Evolutionary conservation across 1,140 invertebrate species (phyloP).

Genomic region (Caenorhabditis inopinata): DNA sequence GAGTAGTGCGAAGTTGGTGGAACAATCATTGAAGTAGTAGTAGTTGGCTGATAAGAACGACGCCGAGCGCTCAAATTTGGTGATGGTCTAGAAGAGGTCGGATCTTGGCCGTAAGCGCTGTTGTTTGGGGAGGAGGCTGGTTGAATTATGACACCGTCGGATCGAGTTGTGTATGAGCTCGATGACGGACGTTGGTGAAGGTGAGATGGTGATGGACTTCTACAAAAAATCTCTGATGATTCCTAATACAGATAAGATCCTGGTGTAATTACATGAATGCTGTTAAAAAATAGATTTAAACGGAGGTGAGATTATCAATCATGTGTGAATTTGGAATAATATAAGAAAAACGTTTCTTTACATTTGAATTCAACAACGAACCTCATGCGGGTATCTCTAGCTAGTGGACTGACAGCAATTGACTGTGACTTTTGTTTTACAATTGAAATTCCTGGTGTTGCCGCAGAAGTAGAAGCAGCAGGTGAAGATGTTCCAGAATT

Average conservation of each 20-base stretch:
- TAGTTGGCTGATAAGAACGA: neutral
- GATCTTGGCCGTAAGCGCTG: slow-evolving; percentile 7
- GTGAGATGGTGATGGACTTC: slow-evolving; percentile 26
- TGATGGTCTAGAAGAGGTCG: neutral
- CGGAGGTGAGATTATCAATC: too few relatives aligned
- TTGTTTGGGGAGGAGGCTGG: slow-evolving; percentile 4
- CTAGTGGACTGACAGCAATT: neutral
- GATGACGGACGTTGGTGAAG: neutral
- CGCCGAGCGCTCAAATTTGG: slow-evolving; percentile 1
- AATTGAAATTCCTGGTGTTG: neutral
- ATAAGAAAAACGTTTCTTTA: too few relatives aligned
- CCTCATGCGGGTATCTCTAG: slow-evolving; percentile 9
- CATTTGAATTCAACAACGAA: neutral
- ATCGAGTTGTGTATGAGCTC: neutral
- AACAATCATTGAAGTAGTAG: neutral
- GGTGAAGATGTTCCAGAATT: slow-evolving; percentile 3
- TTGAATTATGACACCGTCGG: neutral
- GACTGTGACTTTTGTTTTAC: slow-evolving; percentile 16
- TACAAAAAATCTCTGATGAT: neutral
- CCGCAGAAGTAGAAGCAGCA: neutral
- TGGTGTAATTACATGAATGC: too few relatives aligned
- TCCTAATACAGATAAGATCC: too few relatives aligned
- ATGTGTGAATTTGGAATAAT: too few relatives aligned
- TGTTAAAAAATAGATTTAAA: too few relatives aligned
- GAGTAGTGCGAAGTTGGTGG: neutral